Conservation (phyloP, 2,113 vertebrate genomes). For the Pachyramphus minor region DNA sequence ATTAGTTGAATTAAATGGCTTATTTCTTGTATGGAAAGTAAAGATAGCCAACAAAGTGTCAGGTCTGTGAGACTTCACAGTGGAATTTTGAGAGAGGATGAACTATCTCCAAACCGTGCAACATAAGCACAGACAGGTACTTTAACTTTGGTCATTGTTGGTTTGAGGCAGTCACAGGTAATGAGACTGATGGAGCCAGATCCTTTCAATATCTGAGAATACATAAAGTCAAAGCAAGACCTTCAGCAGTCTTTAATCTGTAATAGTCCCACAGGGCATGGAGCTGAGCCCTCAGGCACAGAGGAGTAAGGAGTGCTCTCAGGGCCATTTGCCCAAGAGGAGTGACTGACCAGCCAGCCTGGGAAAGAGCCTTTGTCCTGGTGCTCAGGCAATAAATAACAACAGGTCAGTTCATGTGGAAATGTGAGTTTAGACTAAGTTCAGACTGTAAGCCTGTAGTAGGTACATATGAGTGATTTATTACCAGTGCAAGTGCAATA, state of each 20-base stretch:
- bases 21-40: neutral
- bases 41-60: neutral
- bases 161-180: neutral
- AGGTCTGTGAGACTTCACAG: neutral
- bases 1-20: neutral
- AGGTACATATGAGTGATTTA: neutral
- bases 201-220: neutral
- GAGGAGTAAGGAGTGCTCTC: neutral
- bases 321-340: neutral
- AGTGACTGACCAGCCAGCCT: neutral
- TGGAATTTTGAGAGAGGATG: neutral
- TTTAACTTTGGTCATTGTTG: neutral
- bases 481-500: neutral
- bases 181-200: neutral
- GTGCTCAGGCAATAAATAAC: neutral
- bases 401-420: neutral
- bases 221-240: neutral
- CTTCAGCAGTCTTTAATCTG: neutral
- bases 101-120: neutral
- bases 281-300: neutral
- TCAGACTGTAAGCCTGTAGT: neutral
- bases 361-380: neutral
- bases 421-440: neutral
- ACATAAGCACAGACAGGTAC: neutral
- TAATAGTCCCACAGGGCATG: accelerated